Evolutionary conservation across 2,113 vertebrate species (phyloP).

Genomic region (Phoenicopterus ruber): DNA sequence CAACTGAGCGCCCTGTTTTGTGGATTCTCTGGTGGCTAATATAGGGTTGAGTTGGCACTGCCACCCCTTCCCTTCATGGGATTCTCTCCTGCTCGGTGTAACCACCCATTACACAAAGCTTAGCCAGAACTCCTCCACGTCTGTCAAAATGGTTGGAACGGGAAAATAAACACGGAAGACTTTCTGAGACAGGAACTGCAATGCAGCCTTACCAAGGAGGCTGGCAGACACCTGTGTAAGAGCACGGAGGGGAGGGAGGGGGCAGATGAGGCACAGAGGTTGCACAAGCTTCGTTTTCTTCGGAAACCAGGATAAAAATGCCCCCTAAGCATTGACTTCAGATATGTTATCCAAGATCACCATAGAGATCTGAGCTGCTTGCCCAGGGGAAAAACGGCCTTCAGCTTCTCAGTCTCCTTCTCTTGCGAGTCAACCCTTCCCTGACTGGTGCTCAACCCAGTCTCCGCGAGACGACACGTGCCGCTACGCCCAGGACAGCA

Average conservation of each 20-base stretch:
- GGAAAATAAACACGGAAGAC: neutral
- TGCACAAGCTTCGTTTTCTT: neutral
- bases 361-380: neutral
- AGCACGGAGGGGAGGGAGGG: neutral
- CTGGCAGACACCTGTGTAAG: neutral
- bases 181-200: neutral
- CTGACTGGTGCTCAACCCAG: neutral
- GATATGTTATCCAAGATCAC: neutral
- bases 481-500: neutral
- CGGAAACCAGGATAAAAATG: neutral
- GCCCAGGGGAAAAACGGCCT: neutral
- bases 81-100: neutral
- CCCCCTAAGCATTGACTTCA: neutral
- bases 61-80: neutral
- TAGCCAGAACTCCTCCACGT: neutral
- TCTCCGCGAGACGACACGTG: accelerated
- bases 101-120: neutral
- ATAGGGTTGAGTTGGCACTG: neutral
- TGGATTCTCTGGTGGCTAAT: neutral
- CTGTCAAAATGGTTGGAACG: neutral
- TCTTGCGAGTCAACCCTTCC: neutral
- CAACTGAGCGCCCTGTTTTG: accelerated
- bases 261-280: neutral
- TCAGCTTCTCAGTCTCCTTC: neutral
- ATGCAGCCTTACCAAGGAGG: neutral